Evolutionary conservation across 2,888 invertebrate species (phyloP).

Genomic region (Trissolcus brochymenae): DNA sequence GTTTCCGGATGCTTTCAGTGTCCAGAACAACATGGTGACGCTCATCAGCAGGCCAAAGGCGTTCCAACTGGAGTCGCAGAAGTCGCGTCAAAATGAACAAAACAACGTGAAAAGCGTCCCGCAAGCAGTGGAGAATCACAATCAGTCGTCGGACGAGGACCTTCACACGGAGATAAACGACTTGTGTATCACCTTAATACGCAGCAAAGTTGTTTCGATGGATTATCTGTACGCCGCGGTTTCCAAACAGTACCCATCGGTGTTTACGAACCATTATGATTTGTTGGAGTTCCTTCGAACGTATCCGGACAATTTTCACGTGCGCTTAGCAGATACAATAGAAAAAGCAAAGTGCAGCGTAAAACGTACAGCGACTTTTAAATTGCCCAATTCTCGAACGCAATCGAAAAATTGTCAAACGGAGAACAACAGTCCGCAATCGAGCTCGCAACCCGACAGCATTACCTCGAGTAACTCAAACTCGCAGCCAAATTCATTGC

Average conservation of each 20-base stretch:
- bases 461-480: constrained; percentile 59
- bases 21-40: constrained; percentile 93
- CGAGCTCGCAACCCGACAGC: constrained; percentile 58
- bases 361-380: neutral
- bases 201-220: neutral
- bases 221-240: constrained; percentile 22
- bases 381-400: neutral
- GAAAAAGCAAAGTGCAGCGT: neutral
- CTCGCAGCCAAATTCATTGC: constrained; percentile 62
- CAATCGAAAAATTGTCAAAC: neutral
- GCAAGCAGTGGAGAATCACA: neutral
- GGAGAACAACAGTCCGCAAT: constrained; percentile 18
- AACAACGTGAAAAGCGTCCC: constrained; percentile 14
- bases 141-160: constrained; percentile 18
- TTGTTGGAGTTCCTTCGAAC: constrained; percentile 12
- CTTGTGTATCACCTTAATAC: neutral
- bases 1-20: constrained; percentile 95
- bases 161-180: constrained; percentile 15
- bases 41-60: constrained; percentile 85
- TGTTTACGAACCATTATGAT: constrained; percentile 9
- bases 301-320: constrained; percentile 7
- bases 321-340: neutral
- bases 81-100: constrained; percentile 21
- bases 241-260: constrained; percentile 9
- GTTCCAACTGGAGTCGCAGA: constrained; percentile 39